Conservation (phyloP, 2,797 vertebrate genomes). For the Telmatherina bonti region DNA sequence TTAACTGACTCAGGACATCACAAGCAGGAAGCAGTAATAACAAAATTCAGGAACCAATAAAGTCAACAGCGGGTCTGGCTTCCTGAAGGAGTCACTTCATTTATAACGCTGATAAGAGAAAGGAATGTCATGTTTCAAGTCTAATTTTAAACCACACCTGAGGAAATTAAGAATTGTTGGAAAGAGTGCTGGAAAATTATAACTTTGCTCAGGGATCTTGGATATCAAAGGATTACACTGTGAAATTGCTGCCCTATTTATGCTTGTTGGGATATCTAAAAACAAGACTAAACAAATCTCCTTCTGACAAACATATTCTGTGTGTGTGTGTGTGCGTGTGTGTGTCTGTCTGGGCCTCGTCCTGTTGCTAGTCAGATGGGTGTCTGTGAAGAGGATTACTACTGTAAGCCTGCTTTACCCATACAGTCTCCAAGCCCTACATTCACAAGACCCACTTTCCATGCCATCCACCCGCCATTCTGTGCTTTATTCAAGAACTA, state of each 20-base stretch:
- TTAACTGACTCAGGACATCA: conserved; percentile 75
- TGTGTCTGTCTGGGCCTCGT: conserved; percentile 71
- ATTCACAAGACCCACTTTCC: conserved; percentile 83
- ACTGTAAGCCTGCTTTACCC: conserved; percentile 84
- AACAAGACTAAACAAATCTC: conserved; percentile 61
- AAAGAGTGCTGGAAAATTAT: conserved; percentile 45
- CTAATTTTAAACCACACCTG: conserved; percentile 50
- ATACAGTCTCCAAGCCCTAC: conserved; percentile 81
- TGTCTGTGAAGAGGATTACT: conserved; percentile 86
- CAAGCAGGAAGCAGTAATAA: conserved; percentile 76
- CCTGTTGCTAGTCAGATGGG: conserved; percentile 84
- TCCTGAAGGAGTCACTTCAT: conserved; percentile 55
- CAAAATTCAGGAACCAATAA: conserved; percentile 75
- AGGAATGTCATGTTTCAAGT: conserved; percentile 23
- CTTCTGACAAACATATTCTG: conserved; percentile 44
- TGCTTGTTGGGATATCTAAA: conserved; percentile 48
- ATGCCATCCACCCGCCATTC: conserved; percentile 36
- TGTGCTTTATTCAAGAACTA: conserved; percentile 24
- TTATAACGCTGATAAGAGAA: conserved; percentile 43
- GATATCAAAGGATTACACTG: conserved; percentile 13
- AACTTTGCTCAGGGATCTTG: conserved; percentile 15
- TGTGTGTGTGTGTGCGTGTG: conserved; percentile 19
- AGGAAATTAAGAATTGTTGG: conserved; percentile 44
- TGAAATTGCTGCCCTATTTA: conserved; percentile 40
- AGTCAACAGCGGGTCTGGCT: conserved; percentile 57